A percentile compares a stretch with the other conserved stretches of the same genome.
Evolutionary conservation across 2,797 vertebrate species (phyloP).

Genomic region (Serranus cabrilla): DNA sequence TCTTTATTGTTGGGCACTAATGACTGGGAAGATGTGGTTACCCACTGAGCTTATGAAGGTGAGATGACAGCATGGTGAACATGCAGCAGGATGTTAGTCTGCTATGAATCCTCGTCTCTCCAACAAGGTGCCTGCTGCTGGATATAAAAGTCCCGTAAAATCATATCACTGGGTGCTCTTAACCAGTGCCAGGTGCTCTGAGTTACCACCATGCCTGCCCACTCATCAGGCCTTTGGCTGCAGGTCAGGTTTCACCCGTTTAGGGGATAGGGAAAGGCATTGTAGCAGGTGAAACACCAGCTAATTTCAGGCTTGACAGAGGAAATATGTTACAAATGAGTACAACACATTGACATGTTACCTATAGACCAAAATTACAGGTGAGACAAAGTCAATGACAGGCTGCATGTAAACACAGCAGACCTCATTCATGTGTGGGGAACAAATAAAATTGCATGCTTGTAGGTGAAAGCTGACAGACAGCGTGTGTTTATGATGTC

Average conservation of each 20-base stretch:
- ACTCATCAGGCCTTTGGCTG: not conserved
- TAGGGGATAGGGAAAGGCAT: conserved; percentile 5
- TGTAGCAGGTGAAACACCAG: conserved; percentile 24
- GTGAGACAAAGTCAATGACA: conserved; percentile 47
- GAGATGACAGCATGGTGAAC: conserved; percentile 1
- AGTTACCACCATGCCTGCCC: conserved; percentile 4
- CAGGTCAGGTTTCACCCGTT: conserved; percentile 17
- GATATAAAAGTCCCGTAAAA: not conserved
- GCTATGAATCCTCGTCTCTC: not conserved
- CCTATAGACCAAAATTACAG: conserved; percentile 50
- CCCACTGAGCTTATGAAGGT: not conserved
- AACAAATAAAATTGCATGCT: conserved; percentile 22
- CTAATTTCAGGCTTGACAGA: conserved; percentile 8
- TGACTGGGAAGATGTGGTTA: not conserved
- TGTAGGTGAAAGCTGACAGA: conserved; percentile 32
- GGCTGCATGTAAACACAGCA: conserved; percentile 25
- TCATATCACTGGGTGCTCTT: not conserved
- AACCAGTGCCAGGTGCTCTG: not conserved
- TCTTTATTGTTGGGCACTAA: too few relatives aligned
- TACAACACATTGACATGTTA: conserved; percentile 20
- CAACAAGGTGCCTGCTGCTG: not conserved
- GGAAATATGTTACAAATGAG: conserved; percentile 27
- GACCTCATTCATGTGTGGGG: conserved; percentile 2
- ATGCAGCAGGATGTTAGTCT: not conserved
- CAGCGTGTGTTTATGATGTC: not conserved